Evolutionary conservation across 2,797 vertebrate species (phyloP), one percentile per base, ranked within the genome.

Genomic region (Paedocypris micromegethes): DNA sequence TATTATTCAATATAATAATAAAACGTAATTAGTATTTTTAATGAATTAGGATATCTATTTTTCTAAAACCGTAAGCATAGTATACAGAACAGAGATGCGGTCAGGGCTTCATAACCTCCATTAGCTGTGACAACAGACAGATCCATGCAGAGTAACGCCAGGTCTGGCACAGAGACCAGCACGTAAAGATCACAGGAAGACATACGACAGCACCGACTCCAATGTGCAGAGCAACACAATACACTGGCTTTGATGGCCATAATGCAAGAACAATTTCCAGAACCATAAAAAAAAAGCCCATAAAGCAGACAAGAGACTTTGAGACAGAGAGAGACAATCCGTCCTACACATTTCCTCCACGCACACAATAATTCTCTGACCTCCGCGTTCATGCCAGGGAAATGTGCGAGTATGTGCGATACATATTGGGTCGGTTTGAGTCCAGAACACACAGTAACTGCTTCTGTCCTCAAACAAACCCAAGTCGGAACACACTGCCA

Each of bases 391-490:
- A 76, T 64, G 75, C 77, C 73, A 79, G 81, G 79, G 75, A 69
- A 44, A 82, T 81, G 81, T 83, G 83, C 83, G 66, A 37, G 44
- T 64, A 40, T 64, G 64, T 86, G 87, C 79, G 85, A 76, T 79
- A 80, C 80, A 82, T 81, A 85, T 76, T 82, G 83, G 86, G 87
- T 88, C 86, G 88, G 81, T 78, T 79, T 37, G 64, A 85, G 85
- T 87, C 88, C 87, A 87, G 82, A 84, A 79, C 79, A 87, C 78
- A 86, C 85, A 83, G 87, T 83, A 87, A 88, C 86, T 81, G 83
- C 68, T 64, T 55, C 40, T 73, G 76, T 75, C 73, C 73, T 78
- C 57, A 70, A 70, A 58, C 4, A 64, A 78, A 75, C 73, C 64
- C 44, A 58, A 57, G 75, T 58, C 70, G 43, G 73, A 55, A 76